Percentiles rank a stretch among this genome's conserved stretches.
phyloP scores from a whole-genome alignment of 2,888 invertebrate genomes.

The Agriopis aurantiaria region DNA sequence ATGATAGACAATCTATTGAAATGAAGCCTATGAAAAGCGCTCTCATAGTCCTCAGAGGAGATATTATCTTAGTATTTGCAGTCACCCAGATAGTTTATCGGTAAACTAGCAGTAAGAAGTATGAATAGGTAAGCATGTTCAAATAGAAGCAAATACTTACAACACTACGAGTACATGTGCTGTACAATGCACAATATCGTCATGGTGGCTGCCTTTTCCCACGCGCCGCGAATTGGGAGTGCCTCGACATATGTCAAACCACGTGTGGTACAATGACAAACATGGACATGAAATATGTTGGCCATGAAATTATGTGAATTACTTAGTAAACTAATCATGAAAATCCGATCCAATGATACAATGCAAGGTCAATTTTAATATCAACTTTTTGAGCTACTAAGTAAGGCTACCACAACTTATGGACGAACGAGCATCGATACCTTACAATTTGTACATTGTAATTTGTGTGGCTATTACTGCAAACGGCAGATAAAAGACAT shows the following conservation, averaged over 20 bases:
- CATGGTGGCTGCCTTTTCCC: constrained; percentile 40
- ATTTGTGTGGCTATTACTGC: too few species aligned
- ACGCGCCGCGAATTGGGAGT: constrained; percentile 36
- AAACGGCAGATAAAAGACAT: too few species aligned
- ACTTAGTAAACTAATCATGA: constrained; percentile 5
- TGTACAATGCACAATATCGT: constrained; percentile 33
- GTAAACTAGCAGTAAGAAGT: too few species aligned
- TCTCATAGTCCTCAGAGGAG: too few species aligned
- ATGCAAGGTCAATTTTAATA: constrained; percentile 25
- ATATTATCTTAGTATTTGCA: too few species aligned
- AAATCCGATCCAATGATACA: neutral
- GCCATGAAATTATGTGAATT: constrained; percentile 17
- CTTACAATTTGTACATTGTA: too few species aligned
- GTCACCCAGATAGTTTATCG: too few species aligned
- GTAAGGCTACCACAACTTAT: too few species aligned
- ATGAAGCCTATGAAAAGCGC: too few species aligned
- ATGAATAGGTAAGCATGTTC: neutral
- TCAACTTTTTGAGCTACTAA: neutral
- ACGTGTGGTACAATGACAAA: constrained; percentile 17
- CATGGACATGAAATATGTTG: constrained; percentile 16
- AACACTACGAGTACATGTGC: constrained; percentile 7
- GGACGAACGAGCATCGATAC: too few species aligned
- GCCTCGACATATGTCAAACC: constrained; percentile 32
- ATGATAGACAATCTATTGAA: too few species aligned
- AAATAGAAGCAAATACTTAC: neutral